These are phyloP conservation scores for Anaspis maculata DNA, from an alignment of 2,888 invertebrate genomes.

Conservation along the genomic window DNA sequence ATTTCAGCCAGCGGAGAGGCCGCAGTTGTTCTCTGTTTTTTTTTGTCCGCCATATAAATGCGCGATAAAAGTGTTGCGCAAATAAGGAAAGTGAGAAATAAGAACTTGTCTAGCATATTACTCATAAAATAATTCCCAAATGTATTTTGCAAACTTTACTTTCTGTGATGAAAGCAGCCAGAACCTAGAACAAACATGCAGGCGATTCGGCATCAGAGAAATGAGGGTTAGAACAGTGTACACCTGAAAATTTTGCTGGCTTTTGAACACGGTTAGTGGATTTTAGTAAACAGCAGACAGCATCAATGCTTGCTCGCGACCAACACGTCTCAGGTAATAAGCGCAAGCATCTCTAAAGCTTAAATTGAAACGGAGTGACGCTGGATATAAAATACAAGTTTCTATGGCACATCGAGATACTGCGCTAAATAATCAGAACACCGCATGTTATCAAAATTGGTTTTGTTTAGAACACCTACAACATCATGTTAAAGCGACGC, in stretches of 20 bases:
- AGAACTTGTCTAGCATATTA: constrained; percentile 7
- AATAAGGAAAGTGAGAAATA: constrained; percentile 4
- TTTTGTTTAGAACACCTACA: constrained; percentile 7
- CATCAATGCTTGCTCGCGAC: no score
- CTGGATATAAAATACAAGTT: constrained; percentile 12
- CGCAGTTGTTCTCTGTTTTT: neutral
- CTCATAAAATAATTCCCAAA: constrained; percentile 12
- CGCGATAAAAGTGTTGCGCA: constrained; percentile 3
- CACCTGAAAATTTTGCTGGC: constrained; percentile 6
- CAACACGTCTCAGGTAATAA: constrained; percentile 8
- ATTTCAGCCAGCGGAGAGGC: no score
- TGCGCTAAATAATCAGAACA: constrained; percentile 11
- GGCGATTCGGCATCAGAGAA: constrained; percentile 9
- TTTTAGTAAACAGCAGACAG: constrained; percentile 10
- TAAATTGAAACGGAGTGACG: constrained; percentile 12
- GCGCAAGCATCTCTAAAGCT: constrained; percentile 8
- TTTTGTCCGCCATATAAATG: neutral
- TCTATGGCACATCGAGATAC: constrained; percentile 10
- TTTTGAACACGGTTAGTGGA: constrained; percentile 12
- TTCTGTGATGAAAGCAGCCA: neutral
- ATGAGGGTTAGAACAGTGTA: constrained; percentile 1
- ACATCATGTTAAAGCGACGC: constrained; percentile 7
- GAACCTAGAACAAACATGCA: constrained; percentile 8
- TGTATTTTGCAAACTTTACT: constrained; percentile 9
- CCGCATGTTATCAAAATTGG: constrained; percentile 10